Evolutionary conservation across 2,888 invertebrate genomes (phyloP), one percentile per base, ranked within the genome.

Genomic region (Luffia ferchaultella): DNA sequence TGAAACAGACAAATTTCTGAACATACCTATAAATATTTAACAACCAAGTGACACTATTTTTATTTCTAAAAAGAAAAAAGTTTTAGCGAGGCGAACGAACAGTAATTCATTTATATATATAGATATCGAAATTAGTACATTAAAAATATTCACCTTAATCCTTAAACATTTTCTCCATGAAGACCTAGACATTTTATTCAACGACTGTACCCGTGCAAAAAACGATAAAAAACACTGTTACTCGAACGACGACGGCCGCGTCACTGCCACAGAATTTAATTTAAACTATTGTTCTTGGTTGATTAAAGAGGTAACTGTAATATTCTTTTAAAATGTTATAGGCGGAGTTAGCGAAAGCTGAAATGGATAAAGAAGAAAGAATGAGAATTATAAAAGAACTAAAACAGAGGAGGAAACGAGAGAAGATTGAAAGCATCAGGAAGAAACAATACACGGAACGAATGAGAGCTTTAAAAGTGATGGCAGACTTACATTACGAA

Each of bases 361-460:
- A 79, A 66, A 74, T 86, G 69, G 86, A 89, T 52, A 88, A 89
- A 62, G 88, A 89, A 68, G 86, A 87, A 46, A 87, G 89, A 64
- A 74, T 76, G 17, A 79, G 85, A 62, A 79, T 85, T 50, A 79
- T 87, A 5, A 85, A 87, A 61, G 87, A 89, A 53, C 77, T 90
- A 40, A 87, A 86, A 60, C 87, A 89, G 54, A 88, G 86, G 61
- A 77, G 87, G 17, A 85, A 77, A 51, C 84, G 76, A 57, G 86
- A 90, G 62, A 88, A 88, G 66, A 74, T 86, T 58, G 85, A 89
- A 19, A 88, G 85, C 59, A 86, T 89, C 52, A 70, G 86, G 54
- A 87, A 87, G 59, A 88, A 87, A 64, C 86, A 86, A 57, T 67
- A 75, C 53, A 69, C 70, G 3, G 84, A 80, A 54, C 70, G 76